Conservation (phyloP, 2,113 vertebrate species). For the Thomomys bottae region DNA sequence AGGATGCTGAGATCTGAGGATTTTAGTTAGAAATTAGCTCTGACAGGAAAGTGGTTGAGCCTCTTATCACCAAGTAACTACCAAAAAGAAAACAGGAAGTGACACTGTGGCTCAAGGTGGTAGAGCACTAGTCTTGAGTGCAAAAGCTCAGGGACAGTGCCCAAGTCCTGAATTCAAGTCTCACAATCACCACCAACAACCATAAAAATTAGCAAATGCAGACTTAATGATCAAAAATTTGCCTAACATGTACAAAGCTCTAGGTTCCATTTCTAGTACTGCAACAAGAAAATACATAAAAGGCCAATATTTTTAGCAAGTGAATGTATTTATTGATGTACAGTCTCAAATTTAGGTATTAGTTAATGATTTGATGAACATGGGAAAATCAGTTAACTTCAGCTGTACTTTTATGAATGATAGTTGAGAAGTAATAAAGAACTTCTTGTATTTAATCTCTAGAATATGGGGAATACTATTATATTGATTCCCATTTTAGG, state of each 20-base stretch:
- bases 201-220: too few relatives aligned
- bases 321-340: not conserved
- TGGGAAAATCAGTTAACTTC: not conserved
- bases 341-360: slow-evolving; percentile 1
- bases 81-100: too few relatives aligned
- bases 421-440: not conserved
- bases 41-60: too few relatives aligned
- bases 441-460: not conserved
- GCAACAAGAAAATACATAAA: not conserved
- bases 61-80: too few relatives aligned
- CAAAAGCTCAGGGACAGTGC: too few relatives aligned
- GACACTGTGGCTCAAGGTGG: too few relatives aligned
- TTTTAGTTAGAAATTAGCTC: too few relatives aligned
- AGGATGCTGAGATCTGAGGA: too few relatives aligned
- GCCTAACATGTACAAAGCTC: not conserved
- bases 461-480: not conserved
- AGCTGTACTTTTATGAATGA: not conserved
- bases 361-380: not conserved
- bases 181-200: too few relatives aligned
- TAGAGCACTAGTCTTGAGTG: too few relatives aligned
- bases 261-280: not conserved
- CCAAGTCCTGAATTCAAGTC: too few relatives aligned
- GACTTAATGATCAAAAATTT: not conserved
- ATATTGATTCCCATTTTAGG: not conserved
- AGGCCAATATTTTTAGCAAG: not conserved